A percentile compares a stretch with the other conserved stretches of the same genome.
phyloP scores from a whole-genome alignment of 2,113 vertebrate genomes.

The Cinclus cinclus region DNA sequence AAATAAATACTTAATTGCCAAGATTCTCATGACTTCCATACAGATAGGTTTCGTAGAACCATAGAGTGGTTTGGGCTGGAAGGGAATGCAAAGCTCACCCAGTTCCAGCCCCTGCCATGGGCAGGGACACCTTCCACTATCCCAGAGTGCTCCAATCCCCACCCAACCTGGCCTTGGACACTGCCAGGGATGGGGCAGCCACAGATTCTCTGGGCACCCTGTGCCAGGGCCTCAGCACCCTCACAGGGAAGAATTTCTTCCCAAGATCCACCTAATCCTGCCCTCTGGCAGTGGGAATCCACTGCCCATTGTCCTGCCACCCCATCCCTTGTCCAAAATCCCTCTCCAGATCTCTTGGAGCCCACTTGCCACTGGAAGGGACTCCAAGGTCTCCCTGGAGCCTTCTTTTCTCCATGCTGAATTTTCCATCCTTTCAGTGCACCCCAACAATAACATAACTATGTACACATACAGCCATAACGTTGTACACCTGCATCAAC shows the following conservation, averaged over 20 bases:
- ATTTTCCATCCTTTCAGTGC: neutral
- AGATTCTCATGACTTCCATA: neutral
- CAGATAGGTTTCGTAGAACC: neutral
- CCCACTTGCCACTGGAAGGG: neutral
- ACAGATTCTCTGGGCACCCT: neutral
- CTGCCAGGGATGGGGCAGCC: neutral
- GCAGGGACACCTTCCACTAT: neutral
- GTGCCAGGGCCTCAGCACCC: fast-evolving
- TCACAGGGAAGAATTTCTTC: neutral
- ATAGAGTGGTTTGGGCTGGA: neutral
- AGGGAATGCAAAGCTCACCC: neutral
- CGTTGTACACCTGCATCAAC: neutral
- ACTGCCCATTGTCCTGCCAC: neutral
- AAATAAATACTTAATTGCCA: constrained; percentile 5
- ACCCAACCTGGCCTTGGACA: fast-evolving
- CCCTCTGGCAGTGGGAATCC: neutral
- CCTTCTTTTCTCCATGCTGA: neutral
- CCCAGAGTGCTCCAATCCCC: fast-evolving
- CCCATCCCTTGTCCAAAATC: neutral
- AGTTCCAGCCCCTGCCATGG: neutral
- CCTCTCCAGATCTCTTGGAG: neutral
- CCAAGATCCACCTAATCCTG: neutral
- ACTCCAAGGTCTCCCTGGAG: neutral
- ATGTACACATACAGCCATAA: neutral
- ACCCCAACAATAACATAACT: neutral